phyloP scores from a whole-genome alignment of 2,113 vertebrate species.

The Rattus rattus region DNA sequence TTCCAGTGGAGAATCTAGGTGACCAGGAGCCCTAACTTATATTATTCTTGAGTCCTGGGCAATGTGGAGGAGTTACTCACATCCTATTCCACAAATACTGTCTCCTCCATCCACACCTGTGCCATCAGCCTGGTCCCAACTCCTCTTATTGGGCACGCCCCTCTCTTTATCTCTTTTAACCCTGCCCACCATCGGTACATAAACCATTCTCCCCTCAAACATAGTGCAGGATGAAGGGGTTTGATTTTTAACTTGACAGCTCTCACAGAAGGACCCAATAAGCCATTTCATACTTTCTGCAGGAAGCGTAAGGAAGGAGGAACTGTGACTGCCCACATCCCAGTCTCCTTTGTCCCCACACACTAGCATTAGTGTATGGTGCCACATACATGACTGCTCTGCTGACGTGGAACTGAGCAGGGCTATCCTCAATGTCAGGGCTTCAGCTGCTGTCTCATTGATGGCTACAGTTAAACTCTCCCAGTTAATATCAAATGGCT shows the following conservation, averaged over 20 bases:
- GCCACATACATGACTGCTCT: not conserved
- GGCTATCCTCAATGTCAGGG: not conserved
- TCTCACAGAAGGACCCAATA: not conserved
- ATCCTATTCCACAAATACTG: not conserved
- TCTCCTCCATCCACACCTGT: too few relatives aligned
- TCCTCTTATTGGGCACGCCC: not conserved
- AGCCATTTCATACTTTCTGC: not conserved
- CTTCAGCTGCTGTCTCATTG: not conserved
- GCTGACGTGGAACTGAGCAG: not conserved
- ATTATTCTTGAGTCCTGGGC: not conserved
- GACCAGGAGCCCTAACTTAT: not conserved
- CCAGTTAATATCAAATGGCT: not conserved
- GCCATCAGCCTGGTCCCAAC: not conserved
- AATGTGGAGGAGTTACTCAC: not conserved
- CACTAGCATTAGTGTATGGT: not conserved
- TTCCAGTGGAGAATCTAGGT: not conserved
- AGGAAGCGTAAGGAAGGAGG: accelerated
- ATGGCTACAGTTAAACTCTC: not conserved
- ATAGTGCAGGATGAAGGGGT: not conserved
- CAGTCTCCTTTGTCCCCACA: not conserved
- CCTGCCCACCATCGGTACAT: not conserved
- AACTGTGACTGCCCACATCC: too few relatives aligned
- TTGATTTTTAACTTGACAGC: not conserved
- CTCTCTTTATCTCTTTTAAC: not conserved
- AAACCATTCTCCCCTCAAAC: not conserved